These are phyloP conservation scores for Trinorchestia longiramus DNA, from an alignment of 1,140 invertebrate genomes.

Conservation along the genomic window DNA sequence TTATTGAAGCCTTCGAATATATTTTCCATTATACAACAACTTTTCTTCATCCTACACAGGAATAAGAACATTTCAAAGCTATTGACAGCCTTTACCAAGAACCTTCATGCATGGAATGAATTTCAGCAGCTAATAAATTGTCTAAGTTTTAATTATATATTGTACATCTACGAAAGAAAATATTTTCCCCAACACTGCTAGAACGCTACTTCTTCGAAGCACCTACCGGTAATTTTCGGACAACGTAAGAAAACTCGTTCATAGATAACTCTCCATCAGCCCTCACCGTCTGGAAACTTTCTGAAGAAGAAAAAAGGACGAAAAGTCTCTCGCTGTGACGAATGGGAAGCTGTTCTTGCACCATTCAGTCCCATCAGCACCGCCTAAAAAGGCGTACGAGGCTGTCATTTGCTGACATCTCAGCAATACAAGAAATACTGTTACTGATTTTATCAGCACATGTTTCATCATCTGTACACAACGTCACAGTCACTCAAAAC, in stretches of 20 bases:
- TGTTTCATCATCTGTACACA: background rate
- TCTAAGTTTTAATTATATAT: background rate
- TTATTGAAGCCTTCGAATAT: slow-evolving; percentile 19
- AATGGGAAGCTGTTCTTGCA: background rate
- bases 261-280: background rate
- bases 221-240: background rate
- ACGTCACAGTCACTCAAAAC: no score
- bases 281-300: background rate
- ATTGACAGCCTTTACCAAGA: background rate
- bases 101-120: no score
- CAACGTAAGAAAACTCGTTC: background rate
- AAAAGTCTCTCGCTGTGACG: background rate
- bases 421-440: background rate
- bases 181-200: background rate
- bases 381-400: background rate
- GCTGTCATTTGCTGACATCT: background rate
- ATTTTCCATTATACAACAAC: background rate
- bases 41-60: background rate
- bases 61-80: background rate
- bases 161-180: background rate
- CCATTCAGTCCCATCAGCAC: background rate
- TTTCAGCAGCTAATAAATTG: background rate
- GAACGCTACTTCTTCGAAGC: background rate
- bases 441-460: background rate
- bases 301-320: background rate